Conservation (phyloP, 2,888 invertebrate species). For the Tanytarsus gracilentus region DNA sequence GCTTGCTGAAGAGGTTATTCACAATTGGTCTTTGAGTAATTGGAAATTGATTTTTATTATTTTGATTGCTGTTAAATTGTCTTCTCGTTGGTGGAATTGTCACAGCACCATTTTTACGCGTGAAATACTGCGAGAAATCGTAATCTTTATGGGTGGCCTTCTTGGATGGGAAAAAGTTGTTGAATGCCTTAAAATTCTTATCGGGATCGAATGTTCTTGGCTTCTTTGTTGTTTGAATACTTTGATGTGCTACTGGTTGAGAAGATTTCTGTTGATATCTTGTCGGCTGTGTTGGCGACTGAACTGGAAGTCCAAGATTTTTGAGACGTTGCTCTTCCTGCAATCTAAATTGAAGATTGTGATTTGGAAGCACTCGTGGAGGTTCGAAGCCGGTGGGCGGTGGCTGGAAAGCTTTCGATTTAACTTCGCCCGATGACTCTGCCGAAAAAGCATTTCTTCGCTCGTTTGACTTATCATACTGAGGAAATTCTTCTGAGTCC, state of each 20-base stretch:
- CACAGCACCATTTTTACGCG: background rate
- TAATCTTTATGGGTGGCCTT: conserved; percentile 29
- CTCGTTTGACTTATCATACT: background rate
- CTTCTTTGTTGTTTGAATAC: background rate
- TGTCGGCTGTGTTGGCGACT: conserved; percentile 45
- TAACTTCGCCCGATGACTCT: background rate
- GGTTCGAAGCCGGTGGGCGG: conserved; percentile 18
- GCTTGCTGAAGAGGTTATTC: background rate
- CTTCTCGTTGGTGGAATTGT: background rate
- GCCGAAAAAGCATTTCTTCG: background rate
- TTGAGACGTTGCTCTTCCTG: background rate
- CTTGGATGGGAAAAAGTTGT: conserved; percentile 8
- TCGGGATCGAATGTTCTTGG: conserved; percentile 19
- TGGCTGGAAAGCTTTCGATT: background rate
- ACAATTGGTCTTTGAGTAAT: background rate
- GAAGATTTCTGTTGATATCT: conserved; percentile 42
- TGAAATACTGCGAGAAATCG: conserved; percentile 30
- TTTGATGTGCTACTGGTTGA: conserved; percentile 39
- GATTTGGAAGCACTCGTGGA: background rate
- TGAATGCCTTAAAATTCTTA: conserved; percentile 18
- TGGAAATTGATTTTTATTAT: background rate
- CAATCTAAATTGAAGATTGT: background rate
- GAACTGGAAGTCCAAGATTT: conserved; percentile 34
- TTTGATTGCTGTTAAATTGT: background rate
- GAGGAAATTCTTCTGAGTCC: conserved; percentile 4